phyloP scores from a whole-genome alignment of 2,797 vertebrate genomes.

The Bucorvus abyssinicus region DNA sequence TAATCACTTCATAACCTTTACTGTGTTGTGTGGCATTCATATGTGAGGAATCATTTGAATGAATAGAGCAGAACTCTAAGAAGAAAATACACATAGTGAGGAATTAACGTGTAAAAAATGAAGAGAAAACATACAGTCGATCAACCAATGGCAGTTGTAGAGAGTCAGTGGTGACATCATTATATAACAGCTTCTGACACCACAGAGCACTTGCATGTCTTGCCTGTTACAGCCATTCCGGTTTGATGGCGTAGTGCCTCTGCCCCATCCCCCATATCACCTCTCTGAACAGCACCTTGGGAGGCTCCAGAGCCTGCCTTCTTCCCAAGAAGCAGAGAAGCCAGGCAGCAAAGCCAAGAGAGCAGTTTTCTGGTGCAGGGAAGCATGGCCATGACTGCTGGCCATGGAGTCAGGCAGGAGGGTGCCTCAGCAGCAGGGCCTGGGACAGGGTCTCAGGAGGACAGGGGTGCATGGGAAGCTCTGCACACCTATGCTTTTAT shows the following conservation, averaged over 20 bases:
- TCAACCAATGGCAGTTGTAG: not conserved
- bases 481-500: not conserved
- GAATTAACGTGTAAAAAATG: not conserved
- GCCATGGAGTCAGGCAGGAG: not conserved
- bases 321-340: not conserved
- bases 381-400: accelerated
- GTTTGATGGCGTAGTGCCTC: not conserved
- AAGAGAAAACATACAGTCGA: not conserved
- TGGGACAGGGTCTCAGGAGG: not conserved
- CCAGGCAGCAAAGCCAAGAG: not conserved
- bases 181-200: not conserved
- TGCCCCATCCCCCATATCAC: accelerated
- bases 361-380: not conserved
- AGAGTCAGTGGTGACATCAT: no score
- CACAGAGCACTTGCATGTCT: not conserved
- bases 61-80: not conserved
- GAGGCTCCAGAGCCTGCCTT: not conserved
- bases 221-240: not conserved
- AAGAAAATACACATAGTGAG: not conserved
- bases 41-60: not conserved
- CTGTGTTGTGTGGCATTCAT: not conserved
- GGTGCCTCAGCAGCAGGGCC: not conserved
- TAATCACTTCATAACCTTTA: not conserved
- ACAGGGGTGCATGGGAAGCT: not conserved
- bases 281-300: not conserved